Conservation (phyloP, 1,140 invertebrate species). For the Coboldia fuscipes region DNA sequence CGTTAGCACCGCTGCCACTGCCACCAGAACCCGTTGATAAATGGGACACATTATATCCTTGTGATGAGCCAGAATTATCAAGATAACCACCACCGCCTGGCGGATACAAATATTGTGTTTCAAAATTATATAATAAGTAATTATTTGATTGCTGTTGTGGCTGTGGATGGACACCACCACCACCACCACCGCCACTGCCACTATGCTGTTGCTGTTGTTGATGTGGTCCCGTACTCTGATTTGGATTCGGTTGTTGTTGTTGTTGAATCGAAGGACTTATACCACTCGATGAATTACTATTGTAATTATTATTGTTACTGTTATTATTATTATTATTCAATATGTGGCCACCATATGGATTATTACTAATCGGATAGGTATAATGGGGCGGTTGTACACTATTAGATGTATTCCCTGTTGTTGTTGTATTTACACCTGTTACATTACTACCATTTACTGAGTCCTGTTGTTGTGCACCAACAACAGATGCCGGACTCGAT, state of each 20-base stretch:
- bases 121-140: constrained; percentile 21
- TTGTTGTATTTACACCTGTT: constrained; percentile 27
- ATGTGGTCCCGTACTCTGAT: constrained; percentile 3
- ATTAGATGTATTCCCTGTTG: constrained; percentile 7
- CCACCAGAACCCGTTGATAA: constrained; percentile 2
- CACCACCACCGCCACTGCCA: too few species aligned
- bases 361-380: constrained; percentile 2
- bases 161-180: too few species aligned
- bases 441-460: constrained; percentile 22
- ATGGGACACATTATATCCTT: constrained; percentile 1
- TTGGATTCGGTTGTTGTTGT: constrained; percentile 5
- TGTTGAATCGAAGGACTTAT: constrained; percentile 3
- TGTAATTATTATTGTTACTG: constrained; percentile 7
- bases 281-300: constrained; percentile 4
- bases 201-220: constrained; percentile 1
- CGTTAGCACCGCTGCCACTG: constrained; percentile 11
- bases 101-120: constrained; percentile 22
- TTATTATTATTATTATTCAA: constrained; percentile 4
- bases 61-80: constrained; percentile 15
- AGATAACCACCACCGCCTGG: constrained; percentile 19
- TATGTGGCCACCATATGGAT: not conserved
- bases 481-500: constrained; percentile 28
- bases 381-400: constrained; percentile 3
- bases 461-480: constrained; percentile 14
- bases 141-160: constrained; percentile 1